A percentile compares a stretch with the other conserved stretches of the same genome.
phyloP scores from a whole-genome alignment of 35 echinoderm and acorn worm species.

The Apostichopus japonicus region DNA sequence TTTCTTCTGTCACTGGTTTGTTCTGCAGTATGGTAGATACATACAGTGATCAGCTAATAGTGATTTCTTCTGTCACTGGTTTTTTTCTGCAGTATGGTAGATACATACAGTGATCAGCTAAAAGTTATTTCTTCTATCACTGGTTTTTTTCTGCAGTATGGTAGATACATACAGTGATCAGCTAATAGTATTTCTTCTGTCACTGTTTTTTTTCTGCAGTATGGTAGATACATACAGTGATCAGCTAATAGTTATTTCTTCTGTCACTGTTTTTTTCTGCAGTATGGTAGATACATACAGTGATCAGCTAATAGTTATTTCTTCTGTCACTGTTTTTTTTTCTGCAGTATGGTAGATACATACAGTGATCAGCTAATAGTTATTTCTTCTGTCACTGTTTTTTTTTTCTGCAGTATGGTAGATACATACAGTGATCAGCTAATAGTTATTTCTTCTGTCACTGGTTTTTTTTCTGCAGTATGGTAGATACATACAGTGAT shows the following conservation, averaged over 20 bases:
- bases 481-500: constrained; percentile 98
- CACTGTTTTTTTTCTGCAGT: constrained; percentile 46
- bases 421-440: constrained; percentile 72
- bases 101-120: constrained; percentile 65
- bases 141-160: constrained; percentile 72
- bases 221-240: constrained; percentile 96
- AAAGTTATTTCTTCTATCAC: too few species aligned
- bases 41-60: constrained; percentile 2
- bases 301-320: too few species aligned
- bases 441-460: too few species aligned
- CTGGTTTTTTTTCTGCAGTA: constrained; percentile 59
- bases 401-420: constrained; percentile 80
- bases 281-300: constrained; percentile 99
- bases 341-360: constrained; percentile 92
- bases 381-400: background rate
- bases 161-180: constrained; percentile 82
- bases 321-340: background rate
- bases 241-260: too few species aligned
- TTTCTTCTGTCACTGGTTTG: background rate
- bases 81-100: constrained; percentile 84
- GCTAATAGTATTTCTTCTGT: too few species aligned
- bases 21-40: constrained; percentile 95
- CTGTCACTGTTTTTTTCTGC: background rate
- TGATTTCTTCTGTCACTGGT: background rate
- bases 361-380: constrained; percentile 6